Evolutionary conservation across 2,888 invertebrate genomes (phyloP).

Genomic region (Drosophila trichaetosa): DNA sequence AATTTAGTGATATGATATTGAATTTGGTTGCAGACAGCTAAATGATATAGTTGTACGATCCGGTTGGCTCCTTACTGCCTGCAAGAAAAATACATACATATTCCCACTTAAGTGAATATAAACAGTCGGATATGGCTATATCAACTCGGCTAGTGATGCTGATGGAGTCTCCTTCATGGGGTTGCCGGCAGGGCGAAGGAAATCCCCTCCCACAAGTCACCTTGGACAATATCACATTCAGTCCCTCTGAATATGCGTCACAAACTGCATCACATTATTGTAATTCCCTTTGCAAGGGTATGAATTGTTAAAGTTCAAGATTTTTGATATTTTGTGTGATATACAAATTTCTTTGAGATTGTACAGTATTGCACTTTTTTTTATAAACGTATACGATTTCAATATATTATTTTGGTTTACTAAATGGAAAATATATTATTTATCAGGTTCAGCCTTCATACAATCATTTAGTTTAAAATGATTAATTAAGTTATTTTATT

Average conservation of each 20-base stretch:
- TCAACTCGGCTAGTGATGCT: no score
- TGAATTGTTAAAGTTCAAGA: neutral
- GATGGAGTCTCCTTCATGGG: no score
- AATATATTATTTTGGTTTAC: neutral
- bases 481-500: slow-evolving; percentile 5
- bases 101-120: neutral
- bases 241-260: neutral
- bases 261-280: neutral
- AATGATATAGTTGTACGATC: neutral
- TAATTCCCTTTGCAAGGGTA: neutral
- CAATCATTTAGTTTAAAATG: slow-evolving; percentile 2
- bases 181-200: neutral
- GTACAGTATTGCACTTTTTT: neutral
- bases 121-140: no score
- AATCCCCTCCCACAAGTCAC: neutral
- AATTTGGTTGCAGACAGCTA: no score
- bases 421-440: neutral
- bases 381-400: neutral
- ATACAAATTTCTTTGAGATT: neutral
- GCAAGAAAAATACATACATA: no score
- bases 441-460: neutral
- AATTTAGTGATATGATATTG: neutral
- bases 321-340: neutral
- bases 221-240: neutral
- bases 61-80: no score